Evolutionary conservation across 2,797 vertebrate species (phyloP), one percentile per base, ranked within the genome.

Genomic region (Acrocephalus scirpaceus): DNA sequence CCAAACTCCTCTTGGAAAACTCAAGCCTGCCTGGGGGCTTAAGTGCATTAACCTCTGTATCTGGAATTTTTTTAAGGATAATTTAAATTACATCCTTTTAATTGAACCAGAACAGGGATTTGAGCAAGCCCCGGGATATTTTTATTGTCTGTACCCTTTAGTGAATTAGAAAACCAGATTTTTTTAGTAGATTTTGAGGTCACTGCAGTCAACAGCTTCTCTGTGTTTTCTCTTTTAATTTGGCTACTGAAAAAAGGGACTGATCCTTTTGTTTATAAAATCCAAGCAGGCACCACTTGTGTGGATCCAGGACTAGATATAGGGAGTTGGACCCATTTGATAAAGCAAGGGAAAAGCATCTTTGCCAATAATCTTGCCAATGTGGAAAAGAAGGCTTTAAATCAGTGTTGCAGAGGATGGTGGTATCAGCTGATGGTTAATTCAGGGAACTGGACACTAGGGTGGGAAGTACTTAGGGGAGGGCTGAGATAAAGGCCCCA

Each of bases 271-370:
- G 3, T 12, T 86, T 10, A 36, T 40, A 36, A 70, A 66, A 30
- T 5, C 13, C 19, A 54, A 70, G 30, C 6, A 36, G n/a, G 8
- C 3, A 57, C 1, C 1, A 7, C 5, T 27, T 38, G 8, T 15
- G 56, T 60, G 42, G 17, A 72, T 18, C 1, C 4, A 10, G 25
- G 19, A 29, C 3, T 5, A 34, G 3, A 22, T 14, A 18, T 0
- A n/a, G 8, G 8, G 4, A 7, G 64, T 22, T 40, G 29, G 23
- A 48, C 4, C 18, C 29, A 34, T 51, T 54, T 70, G 14, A 40
- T 5, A 48, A 58, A 51, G 7, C 3, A 16, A 16, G 6, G 20
- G 27, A 20, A 74, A 50, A 70, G 0, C 5, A 36, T 26, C n/a
- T 78, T 75, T 73, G 14, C 3, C 22, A 66, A 14, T 21, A 40